These are phyloP conservation scores for Calcarius ornatus DNA, from an alignment of 2,113 vertebrate species.

Conservation along the genomic window DNA sequence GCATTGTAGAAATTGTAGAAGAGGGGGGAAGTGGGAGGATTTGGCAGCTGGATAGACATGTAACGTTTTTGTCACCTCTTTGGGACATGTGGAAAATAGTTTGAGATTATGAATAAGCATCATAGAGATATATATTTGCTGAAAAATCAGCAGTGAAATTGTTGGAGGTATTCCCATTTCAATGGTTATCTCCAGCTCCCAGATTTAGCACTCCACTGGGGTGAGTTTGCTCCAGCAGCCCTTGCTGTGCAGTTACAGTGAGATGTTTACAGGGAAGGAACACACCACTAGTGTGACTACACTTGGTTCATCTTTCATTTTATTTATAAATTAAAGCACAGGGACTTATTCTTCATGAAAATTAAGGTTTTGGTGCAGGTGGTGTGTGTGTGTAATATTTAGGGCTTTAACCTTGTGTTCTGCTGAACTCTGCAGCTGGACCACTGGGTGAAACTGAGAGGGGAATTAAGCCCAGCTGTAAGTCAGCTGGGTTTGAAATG, in stretches of 20 bases:
- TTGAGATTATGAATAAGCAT: conserved; percentile 45
- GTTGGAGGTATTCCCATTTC: background rate
- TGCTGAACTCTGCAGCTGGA: background rate
- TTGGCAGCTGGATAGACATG: background rate
- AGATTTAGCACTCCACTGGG: conserved; percentile 53
- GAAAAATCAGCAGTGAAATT: conserved; percentile 14
- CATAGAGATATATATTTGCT: background rate
- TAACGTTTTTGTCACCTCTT: conserved; percentile 44
- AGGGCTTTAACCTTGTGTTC: background rate
- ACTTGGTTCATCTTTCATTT: background rate
- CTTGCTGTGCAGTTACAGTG: rapidly evolving
- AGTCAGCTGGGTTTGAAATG: background rate
- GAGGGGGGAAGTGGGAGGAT: background rate
- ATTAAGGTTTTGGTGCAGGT: background rate
- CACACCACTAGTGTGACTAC: background rate
- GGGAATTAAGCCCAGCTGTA: background rate
- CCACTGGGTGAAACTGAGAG: background rate
- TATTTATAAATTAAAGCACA: background rate
- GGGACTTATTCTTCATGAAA: background rate
- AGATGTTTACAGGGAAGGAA: background rate
- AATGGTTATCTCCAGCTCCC: conserved; percentile 38
- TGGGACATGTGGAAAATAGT: conserved; percentile 6
- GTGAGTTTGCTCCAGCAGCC: background rate
- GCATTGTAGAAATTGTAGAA: conserved; percentile 52
- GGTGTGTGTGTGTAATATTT: background rate